Percentiles rank a stretch among this genome's conserved stretches.
Evolutionary conservation across 1,140 invertebrate species (phyloP).

Genomic region (Cotesia glomerata): DNA sequence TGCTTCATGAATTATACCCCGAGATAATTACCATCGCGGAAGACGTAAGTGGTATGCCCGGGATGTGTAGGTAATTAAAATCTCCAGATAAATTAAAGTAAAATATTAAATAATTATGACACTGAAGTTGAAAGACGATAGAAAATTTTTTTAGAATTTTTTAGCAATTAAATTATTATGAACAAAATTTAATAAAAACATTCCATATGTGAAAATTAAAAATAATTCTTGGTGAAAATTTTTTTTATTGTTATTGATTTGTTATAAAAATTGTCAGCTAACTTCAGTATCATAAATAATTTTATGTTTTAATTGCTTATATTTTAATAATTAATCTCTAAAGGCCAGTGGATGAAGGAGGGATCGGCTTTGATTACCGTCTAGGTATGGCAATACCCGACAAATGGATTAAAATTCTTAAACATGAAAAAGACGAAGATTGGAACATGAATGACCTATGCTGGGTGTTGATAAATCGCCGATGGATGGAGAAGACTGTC

Average conservation of each 20-base stretch:
- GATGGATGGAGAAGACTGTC: conserved; percentile 95
- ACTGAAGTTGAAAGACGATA: too few relatives aligned
- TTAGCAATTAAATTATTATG: too few relatives aligned
- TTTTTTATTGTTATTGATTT: too few relatives aligned
- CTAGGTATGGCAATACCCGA: conserved; percentile 98
- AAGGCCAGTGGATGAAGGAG: conserved; percentile 87
- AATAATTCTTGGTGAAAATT: too few relatives aligned
- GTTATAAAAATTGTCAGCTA: too few relatives aligned
- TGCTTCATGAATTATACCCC: conserved; percentile 85
- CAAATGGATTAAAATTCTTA: conserved; percentile 96
- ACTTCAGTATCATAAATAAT: too few relatives aligned
- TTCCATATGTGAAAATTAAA: too few relatives aligned
- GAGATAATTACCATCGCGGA: conserved; percentile 94
- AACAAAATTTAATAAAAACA: too few relatives aligned
- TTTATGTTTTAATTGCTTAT: not conserved
- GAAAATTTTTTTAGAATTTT: too few relatives aligned
- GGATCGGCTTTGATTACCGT: conserved; percentile 96
- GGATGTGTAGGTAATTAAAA: conserved; percentile 73
- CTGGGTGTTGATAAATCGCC: conserved; percentile 92
- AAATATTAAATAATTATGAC: not conserved
- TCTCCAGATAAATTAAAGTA: not conserved
- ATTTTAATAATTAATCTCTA: conserved; percentile 6
- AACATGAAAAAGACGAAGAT: conserved; percentile 86
- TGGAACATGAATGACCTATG: conserved; percentile 94
- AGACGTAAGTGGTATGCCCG: conserved; percentile 99